A percentile compares a stretch with the other conserved stretches of the same genome.
Conservation (phyloP, 1,140 invertebrate species). For the Asbolus verrucosus region DNA sequence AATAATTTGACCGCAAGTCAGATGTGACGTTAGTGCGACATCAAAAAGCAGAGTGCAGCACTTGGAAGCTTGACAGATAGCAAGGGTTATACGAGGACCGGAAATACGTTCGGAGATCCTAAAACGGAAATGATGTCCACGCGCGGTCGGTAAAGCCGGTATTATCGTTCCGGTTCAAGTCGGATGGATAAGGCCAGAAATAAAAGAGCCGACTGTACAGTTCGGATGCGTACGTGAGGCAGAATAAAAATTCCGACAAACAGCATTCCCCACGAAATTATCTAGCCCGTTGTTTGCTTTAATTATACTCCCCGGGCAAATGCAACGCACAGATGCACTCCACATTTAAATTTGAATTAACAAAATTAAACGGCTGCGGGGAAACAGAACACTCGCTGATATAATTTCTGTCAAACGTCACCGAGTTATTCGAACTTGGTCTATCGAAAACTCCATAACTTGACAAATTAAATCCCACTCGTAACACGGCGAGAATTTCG, state of each 20-base stretch:
- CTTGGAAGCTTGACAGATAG: conserved; percentile 30
- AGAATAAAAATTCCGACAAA: neutral
- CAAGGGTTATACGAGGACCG: conserved; percentile 27
- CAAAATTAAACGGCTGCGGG: no score
- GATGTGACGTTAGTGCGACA: neutral
- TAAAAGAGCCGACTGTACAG: neutral
- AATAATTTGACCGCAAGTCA: neutral
- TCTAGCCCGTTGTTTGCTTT: no score
- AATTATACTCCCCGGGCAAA: no score
- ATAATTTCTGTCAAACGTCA: conserved; percentile 5
- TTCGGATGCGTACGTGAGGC: conserved; percentile 11
- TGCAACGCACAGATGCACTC: no score
- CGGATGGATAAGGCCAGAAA: conserved; percentile 22
- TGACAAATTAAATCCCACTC: conserved; percentile 31
- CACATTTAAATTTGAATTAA: no score
- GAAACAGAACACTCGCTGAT: neutral
- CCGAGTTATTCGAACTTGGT: neutral
- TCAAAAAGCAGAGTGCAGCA: neutral
- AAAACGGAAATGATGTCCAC: conserved; percentile 37
- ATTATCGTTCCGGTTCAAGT: conserved; percentile 22
- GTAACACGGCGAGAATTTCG: conserved; percentile 10
- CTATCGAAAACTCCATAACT: conserved; percentile 13
- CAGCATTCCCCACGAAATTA: no score
- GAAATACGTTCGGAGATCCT: conserved; percentile 35
- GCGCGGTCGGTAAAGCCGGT: conserved; percentile 26